Evolutionary conservation across 2,888 invertebrate genomes (phyloP), one percentile per base, ranked within the genome.

Genomic region (Hetaerina titia): DNA sequence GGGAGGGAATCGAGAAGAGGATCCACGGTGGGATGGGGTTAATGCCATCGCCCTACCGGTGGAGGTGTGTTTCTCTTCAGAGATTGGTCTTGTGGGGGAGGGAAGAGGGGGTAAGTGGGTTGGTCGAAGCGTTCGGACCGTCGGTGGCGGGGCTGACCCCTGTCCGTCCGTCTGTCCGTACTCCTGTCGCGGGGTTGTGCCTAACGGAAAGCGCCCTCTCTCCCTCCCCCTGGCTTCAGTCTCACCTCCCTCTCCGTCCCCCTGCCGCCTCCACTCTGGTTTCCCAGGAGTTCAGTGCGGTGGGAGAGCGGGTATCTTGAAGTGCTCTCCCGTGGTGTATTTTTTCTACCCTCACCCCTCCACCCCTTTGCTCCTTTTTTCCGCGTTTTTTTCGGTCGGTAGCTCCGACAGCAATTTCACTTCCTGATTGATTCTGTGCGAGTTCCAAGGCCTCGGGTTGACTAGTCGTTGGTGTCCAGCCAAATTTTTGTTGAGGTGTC

Each of bases 161-260:
- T 92, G 92, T 92, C 92, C 92, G 92, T 92, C 92, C 92, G 74
- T 64, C 92, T 92, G 92, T 92, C 92, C 74, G 69, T 92, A 56
- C 69, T 69, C 64, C 69, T 92, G 92, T 92, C 92, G 92, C 90
- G 90, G 58, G 74, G 63, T 22, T 64, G 90, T 69, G 90, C 56
- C 92, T 92, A 92, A 92, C 92, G 92, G 92, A 69, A 92, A 45
- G 64, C 13, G 17, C 19, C 64, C 89, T n/a, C 89, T n/a, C 22
- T 57, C 56, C 60, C 5, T 9, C 25, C 15, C 60, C 25, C 13
- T 45, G 45, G 45, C 45, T 45, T 45, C 89, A 45, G 13, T 45
- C 88, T 56, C 56, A 45, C 31, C 89, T 57, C 89, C 13, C 56
- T 56, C 88, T 19, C 25, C 58, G 25, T 6, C 19, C 31, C 19